Evolutionary conservation across 1,140 invertebrate species (phyloP).

Genomic region (Brachionus rotundiformis): DNA sequence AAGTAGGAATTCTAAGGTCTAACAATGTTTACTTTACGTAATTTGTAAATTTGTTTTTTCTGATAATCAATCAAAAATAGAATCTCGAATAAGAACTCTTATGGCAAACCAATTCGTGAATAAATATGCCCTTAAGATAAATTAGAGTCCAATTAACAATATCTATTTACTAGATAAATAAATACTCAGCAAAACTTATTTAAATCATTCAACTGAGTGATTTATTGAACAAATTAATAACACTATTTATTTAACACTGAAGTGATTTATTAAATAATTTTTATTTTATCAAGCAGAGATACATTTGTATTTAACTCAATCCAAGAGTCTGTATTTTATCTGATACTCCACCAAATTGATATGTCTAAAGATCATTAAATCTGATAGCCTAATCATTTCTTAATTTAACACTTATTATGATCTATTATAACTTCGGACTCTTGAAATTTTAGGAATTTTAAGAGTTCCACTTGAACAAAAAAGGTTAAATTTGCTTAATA

Average conservation of each 20-base stretch:
- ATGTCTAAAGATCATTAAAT: background rate
- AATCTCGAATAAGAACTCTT: background rate
- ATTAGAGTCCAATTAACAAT: slow-evolving; percentile 7
- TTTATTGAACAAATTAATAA: slow-evolving; percentile 32
- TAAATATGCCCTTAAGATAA: slow-evolving; percentile 37
- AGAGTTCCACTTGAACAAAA: background rate
- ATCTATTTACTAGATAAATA: slow-evolving; percentile 37
- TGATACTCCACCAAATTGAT: slow-evolving; percentile 33
- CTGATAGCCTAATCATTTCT: background rate
- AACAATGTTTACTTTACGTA: slow-evolving; percentile 30
- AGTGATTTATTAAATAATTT: slow-evolving; percentile 39
- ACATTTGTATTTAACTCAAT: background rate
- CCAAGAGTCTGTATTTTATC: background rate
- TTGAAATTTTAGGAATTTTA: background rate
- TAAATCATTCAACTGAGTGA: slow-evolving; percentile 11
- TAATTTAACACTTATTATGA: background rate
- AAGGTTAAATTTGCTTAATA: background rate
- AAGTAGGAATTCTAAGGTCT: background rate
- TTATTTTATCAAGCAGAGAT: background rate
- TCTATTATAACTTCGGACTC: slow-evolving; percentile 1
- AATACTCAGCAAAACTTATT: slow-evolving; percentile 9
- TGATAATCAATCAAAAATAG: slow-evolving; percentile 30
- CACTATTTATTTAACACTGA: background rate
- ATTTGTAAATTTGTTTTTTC: slow-evolving; percentile 18
- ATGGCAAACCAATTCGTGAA: slow-evolving; percentile 18